Base-by-base conservation (phyloP, 2,113 vertebrate species). In the Apistogramma diplotaenia region DNA sequence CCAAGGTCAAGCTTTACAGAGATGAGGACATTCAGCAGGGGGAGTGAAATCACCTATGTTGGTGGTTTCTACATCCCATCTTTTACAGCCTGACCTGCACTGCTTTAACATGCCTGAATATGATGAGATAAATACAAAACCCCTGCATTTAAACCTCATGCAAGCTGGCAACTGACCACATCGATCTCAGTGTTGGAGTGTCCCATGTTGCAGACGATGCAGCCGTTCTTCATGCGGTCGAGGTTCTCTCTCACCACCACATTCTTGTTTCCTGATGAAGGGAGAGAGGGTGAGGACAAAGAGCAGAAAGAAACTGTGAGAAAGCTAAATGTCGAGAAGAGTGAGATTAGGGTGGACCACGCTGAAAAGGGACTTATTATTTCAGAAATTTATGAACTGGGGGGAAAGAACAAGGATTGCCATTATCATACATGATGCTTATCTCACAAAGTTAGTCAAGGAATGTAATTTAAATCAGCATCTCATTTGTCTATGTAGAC, bases 181-280 rank as follows among this genome's bases (percentile, higher is more conserved):
- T 99, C 98, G 6, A 99, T 99, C 94, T 99, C 98, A 0, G 98
- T 99, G 95, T 99, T 99, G 90, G 98, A 99, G 96, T 99, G 98
- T 0, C 98, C 98, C 98, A 99, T 99, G 94, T 99, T 99, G 93
- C 98, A 99, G 43, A 99, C 97, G 0, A 99, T 99, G 91, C 98
- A 99, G 87, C 98, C 95, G 76, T 99, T 99, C 95, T 99, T 99
- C 98, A 99, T 99, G 29, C 98, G 95, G 84, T 99, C 98, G 57
- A 99, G 94, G 67, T 99, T 96, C 15, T 99, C 98, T 90, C 98
- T 94, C 87, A 97, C 96, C 90, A 99, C 98, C 85, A 99, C 98
- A 4, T 99, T 99, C 95, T 99, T 99, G 88, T 99, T 99, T 59
- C 98, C 98, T 99, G 91, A 46, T 35, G 58, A 29, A 60, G 15